These are phyloP conservation scores for Loxodonta africana DNA, from an alignment of 2,113 vertebrate species.

Conservation along the genomic window DNA sequence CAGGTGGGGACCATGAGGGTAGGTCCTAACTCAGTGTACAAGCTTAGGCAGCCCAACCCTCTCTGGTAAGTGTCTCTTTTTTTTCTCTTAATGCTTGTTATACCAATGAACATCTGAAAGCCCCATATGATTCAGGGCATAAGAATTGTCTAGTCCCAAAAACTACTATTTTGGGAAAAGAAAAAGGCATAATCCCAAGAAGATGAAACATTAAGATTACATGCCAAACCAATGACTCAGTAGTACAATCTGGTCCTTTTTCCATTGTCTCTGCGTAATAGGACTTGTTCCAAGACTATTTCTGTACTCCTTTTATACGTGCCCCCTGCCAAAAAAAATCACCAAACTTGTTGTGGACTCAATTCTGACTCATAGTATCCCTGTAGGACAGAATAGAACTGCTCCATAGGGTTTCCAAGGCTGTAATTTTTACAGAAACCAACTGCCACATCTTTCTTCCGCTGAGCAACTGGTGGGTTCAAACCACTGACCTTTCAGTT, in stretches of 20 bases:
- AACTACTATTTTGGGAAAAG: background rate
- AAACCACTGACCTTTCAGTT: too few species aligned
- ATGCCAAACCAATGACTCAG: background rate
- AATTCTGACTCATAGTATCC: too few species aligned
- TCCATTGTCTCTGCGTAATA: background rate
- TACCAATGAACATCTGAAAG: background rate
- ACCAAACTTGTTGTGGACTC: too few species aligned
- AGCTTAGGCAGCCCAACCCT: background rate
- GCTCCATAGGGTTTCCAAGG: too few species aligned
- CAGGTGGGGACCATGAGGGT: background rate
- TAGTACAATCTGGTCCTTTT: background rate
- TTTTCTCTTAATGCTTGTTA: background rate
- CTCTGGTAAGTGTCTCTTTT: background rate
- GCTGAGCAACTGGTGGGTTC: too few species aligned
- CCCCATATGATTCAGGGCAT: background rate
- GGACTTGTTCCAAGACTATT: background rate
- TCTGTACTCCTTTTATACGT: background rate
- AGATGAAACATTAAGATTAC: background rate
- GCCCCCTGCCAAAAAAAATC: too few species aligned
- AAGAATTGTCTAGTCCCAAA: background rate
- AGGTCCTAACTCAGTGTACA: background rate
- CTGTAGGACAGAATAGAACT: too few species aligned
- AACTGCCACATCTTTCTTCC: too few species aligned
- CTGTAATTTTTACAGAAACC: too few species aligned
- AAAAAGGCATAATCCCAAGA: background rate